Base-by-base conservation (phyloP, 2,888 invertebrate species). In the Axea sp. region DNA sequence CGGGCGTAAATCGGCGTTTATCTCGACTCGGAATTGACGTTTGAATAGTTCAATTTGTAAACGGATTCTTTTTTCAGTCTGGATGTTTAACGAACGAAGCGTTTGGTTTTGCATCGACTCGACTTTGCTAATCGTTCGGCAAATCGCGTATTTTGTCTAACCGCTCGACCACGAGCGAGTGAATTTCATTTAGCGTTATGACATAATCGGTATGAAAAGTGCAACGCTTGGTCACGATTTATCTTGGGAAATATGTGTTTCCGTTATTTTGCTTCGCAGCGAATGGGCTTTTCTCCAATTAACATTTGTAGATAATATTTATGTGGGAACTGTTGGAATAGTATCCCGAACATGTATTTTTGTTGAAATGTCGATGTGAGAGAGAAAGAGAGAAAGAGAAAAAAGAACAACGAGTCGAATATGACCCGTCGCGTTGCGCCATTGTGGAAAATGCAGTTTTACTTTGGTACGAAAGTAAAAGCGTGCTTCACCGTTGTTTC, bases 161-260 rank as follows among this genome's bases (percentile, higher is more conserved):
- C n/a, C n/a, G n/a, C n/a, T n/a, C n/a, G n/a, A n/a, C n/a, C n/a
- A n/a, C n/a, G n/a, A n/a, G n/a, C n/a, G n/a, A n/a, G n/a, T n/a
- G n/a, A n/a, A n/a, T n/a, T n/a, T 33, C 43, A 24, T 43, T 43
- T 31, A 43, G 19, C 24, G 15, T 57, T 57, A 43, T 57, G 57
- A 57, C 57, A 37, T 15, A 33, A 43, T 43, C 31, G 43, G 43
- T 57, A 57, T 8, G 14, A 43, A 43, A 57, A 57, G 45, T 60
- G 45, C 59, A 59, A 57, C 15, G 43, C 43, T 24, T 33, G 24
- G 59, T 60, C 37, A 47, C 47, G 59, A 47, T 47, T 35, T 60
- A 60, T 60, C 59, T 37, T 19, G 15, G 22, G 8, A 26, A 37
- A 28, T 9, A 17, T 17, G 43, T 22, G 47, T 37, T 47, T 60